Base-by-base conservation (phyloP, 2,888 invertebrate genomes). In the Myopa testacea region DNA sequence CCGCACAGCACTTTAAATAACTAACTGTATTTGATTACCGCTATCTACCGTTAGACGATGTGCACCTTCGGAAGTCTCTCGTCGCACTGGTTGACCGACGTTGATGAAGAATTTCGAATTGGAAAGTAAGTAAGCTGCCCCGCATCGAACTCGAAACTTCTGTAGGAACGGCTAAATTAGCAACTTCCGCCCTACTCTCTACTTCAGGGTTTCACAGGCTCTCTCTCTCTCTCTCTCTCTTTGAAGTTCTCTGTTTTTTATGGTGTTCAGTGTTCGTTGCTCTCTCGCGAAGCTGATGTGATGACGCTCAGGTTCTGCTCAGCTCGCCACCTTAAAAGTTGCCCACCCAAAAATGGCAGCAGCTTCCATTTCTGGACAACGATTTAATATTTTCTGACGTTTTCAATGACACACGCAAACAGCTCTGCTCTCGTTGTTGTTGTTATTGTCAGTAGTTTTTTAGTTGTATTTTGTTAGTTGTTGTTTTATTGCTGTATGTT, bases 11-110 rank as follows among this genome's bases (percentile, higher is more conserved):
- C 37, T 72, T 60, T 45, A n/a, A 40, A 40, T 62, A 62, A 19
- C 19, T 45, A 19, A n/a, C 10, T 45, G 37, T 4, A 26, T 63
- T 50, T 10, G 62, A 26, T 62, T 26, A 45, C 73, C 38, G 73
- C n/a, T 62, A 45, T 19, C 12, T 26, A 67, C 65, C 71, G 45
- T 62, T 58, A 37, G 10, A 50, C 76, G 75, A 81, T 84, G 86
- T 84, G 84, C 80, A 82, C 84, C 79, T 82, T 80, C 82, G 85
- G 81, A 83, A 84, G 83, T 83, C 84, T 82, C 85, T 82, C 83
- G 82, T 80, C 77, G 78, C 82, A 86, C 86, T 86, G 83, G 12
- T 6, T 38, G 72, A 38, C 58, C 10, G 62, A n/a, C 52, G 40
- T 50, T 74, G 26, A 77, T 78, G 81, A 70, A 60, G 71, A 78